Base-by-base conservation (phyloP, 2,888 invertebrate genomes). In the Ferdinandea cuprea region DNA sequence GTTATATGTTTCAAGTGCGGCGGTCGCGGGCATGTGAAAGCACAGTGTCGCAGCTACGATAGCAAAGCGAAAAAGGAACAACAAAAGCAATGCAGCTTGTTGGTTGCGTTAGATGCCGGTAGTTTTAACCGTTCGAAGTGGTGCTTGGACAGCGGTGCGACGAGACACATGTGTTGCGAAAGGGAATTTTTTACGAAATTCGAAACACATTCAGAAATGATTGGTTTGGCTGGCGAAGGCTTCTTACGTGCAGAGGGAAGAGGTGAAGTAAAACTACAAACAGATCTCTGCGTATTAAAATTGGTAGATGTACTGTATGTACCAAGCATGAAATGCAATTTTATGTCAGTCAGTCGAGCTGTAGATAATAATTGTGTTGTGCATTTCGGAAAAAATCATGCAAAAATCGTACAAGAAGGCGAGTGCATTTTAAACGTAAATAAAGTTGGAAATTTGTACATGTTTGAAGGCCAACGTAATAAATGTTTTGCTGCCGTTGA, bases 281-380 rank as follows among this genome's bases (percentile, higher is more conserved):
- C 65, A 37, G 56, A 54, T 44, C 13, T 37, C 44, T 74, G 73
- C 32, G 46, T 63, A 46, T 48, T 63, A 37, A 74, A 56, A 54
- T 52, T 73, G 15, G 73, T 73, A 28, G 25, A 73, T 63, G 30
- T 72, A 25, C 52, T 72, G 61, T 72, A 63, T 32, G 54, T 73
- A 9, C 65, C 63, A 54, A 61, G 37, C 44, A 44, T 73, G 61
- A 71, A 71, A n/a, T n/a, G n/a, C n/a, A n/a, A n/a, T n/a, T 65
- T 74, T 56, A 56, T 66, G 65, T 65, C 73, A 3, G 54, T 72
- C 8, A 72, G 72, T 46, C 59, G 50, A 50, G 59, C 50, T 21
- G 59, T 71, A 48, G 71, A 71, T 35, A 71, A 59, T 6, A 73
- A 40, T n/a, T n/a, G n/a, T n/a, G n/a, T n/a, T n/a, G n/a, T n/a